phyloP scores from a whole-genome alignment of 2,797 vertebrate genomes.

The Phrynocephalus guinanensis region DNA sequence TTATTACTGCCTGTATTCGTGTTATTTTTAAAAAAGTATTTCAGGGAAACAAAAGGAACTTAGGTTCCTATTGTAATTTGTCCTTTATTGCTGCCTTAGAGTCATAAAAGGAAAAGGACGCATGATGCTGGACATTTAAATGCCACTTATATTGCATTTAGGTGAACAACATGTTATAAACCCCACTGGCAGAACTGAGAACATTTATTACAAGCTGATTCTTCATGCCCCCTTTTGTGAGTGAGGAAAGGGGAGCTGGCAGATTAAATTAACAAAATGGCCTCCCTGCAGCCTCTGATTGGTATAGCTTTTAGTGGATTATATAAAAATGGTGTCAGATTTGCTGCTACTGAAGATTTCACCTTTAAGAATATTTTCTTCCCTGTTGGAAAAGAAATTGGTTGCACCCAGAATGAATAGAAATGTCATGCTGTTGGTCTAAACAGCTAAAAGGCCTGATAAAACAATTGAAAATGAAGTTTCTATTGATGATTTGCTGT shows the following conservation, averaged over 20 bases:
- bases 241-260: conserved; percentile 9
- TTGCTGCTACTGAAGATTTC: conserved; percentile 49
- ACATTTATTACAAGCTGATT: conserved; percentile 43
- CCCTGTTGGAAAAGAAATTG: conserved; percentile 56
- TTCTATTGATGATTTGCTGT: conserved; percentile 55
- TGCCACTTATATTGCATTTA: conserved; percentile 37
- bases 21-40: background rate
- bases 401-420: conserved; percentile 56
- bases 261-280: conserved; percentile 56
- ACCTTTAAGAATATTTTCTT: conserved; percentile 62
- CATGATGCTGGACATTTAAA: conserved; percentile 31
- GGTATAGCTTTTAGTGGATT: conserved; percentile 42
- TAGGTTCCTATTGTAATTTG: conserved; percentile 6
- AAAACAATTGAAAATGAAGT: conserved; percentile 61
- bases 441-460: conserved; percentile 51
- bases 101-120: conserved; percentile 31
- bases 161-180: conserved; percentile 54
- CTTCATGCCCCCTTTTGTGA: conserved; percentile 21
- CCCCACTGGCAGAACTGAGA: conserved; percentile 42
- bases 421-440: conserved; percentile 60
- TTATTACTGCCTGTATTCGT: background rate
- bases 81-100: conserved; percentile 16
- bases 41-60: conserved; percentile 4
- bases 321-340: conserved; percentile 56
- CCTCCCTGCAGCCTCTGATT: conserved; percentile 41